Conservation (phyloP, 2,888 invertebrate species). For the Danaus chrysippus region DNA sequence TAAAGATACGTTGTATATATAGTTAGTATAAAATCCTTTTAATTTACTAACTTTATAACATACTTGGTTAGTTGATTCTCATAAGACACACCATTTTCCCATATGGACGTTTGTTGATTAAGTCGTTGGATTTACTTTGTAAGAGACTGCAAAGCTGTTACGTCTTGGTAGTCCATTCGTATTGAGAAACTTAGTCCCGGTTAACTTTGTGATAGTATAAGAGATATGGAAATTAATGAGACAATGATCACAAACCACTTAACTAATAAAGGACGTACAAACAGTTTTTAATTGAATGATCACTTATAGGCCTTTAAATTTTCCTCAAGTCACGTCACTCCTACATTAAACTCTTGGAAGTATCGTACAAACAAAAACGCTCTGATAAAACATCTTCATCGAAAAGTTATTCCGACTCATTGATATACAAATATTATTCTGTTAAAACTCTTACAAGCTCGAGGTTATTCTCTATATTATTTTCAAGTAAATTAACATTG, state of each 20-base stretch:
- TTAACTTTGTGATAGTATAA: not conserved
- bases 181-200: not conserved
- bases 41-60: not conserved
- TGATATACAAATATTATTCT: conserved; percentile 2
- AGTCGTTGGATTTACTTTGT: not conserved
- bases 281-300: not conserved
- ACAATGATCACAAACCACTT: not conserved
- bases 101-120: too few relatives aligned
- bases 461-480: not conserved
- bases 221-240: not conserved
- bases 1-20: too few relatives aligned
- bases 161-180: not conserved
- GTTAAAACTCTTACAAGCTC: not conserved
- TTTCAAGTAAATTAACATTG: too few relatives aligned
- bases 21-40: not conserved
- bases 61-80: not conserved
- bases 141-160: not conserved
- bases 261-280: not conserved
- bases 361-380: conserved; percentile 29
- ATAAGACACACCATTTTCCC: too few relatives aligned
- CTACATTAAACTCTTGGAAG: conserved; percentile 42
- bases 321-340: conserved; percentile 56
- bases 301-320: conserved; percentile 54
- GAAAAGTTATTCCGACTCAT: conserved; percentile 15
- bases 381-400: conserved; percentile 20